Base-by-base conservation (phyloP, 2,797 vertebrate species). In the Dryobates pubescens region DNA sequence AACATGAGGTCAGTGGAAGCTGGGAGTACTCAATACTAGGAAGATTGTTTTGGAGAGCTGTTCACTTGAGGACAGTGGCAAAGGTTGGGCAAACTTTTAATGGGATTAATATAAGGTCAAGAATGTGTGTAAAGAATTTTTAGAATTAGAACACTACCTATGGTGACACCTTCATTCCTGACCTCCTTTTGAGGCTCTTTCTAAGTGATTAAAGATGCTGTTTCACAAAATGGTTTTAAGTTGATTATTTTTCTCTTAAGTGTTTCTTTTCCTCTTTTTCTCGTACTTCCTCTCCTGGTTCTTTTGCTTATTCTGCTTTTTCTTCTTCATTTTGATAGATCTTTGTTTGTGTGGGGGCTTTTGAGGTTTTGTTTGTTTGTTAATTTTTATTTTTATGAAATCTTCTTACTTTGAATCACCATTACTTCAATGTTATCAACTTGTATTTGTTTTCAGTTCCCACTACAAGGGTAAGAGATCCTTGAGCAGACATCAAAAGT, bases 231-330 rank as follows among this genome's bases (percentile, higher is more conserved):
- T 73, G 0, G 1, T 82, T 63, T 54, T 22, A 64, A 64, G 2
- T n/a, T 32, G 4, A 23, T 20, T 58, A 38, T n/a, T 36, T 45
- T n/a, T 54, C 57, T 57, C 19, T 61, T 45, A 26, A 17, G 17
- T 29, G 3, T 5, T 59, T 59, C 2, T 7, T 54, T 63, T 30
- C 12, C 30, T 68, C 22, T 17, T 26, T 53, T 62, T 4, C 9
- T 69, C 1, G 14, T 34, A 1, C 38, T 64, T 2, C 9, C 29
- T 2, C 17, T 63, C 2, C 15, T n/a, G 3, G 13, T 67, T 2
- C 17, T 61, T 29, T 7, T 34, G 14, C 7, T 65, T 5, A 14
- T 69, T 8, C 20, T 32, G 27, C 12, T 67, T n/a, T 10, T 32
- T 14, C 8, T 53, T 41, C 54, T 64, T 30, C 13, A 12, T 54